A percentile compares a stretch with the other conserved stretches of the same genome.
These are phyloP conservation scores for Suncus etruscus DNA, from an alignment of 2,113 vertebrate species.

Conservation along the genomic window DNA sequence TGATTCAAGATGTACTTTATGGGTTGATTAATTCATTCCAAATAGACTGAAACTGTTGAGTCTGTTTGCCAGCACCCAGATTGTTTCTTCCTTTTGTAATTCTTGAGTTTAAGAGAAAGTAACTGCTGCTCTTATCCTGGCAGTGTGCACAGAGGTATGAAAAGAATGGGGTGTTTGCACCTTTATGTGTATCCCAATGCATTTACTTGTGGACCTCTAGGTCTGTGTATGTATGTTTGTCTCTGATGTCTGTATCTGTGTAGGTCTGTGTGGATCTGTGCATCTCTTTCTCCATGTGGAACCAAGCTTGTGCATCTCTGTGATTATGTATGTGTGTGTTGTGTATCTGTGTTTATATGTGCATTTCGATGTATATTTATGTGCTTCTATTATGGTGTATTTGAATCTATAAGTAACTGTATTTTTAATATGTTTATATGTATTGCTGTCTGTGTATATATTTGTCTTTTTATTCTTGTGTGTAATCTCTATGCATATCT, in stretches of 20 bases:
- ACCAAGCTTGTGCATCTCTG: slow-evolving; percentile 29
- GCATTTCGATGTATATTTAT: too few species aligned
- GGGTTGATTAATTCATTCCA: slow-evolving; percentile 89
- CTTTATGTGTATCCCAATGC: not conserved
- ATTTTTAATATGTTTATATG: too few species aligned
- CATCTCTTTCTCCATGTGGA: not conserved
- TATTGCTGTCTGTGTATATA: too few species aligned
- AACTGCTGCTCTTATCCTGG: slow-evolving; percentile 77
- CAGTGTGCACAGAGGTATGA: slow-evolving; percentile 59
- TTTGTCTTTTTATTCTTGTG: too few species aligned
- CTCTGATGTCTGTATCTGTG: not conserved
- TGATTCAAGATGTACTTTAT: slow-evolving; percentile 89
- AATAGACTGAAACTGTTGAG: slow-evolving; percentile 84
- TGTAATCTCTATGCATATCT: too few species aligned
- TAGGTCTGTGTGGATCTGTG: not conserved
- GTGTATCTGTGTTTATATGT: too few species aligned
- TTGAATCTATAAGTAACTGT: too few species aligned
- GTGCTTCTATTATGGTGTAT: too few species aligned
- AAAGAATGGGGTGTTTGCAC: not conserved
- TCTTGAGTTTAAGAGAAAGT: slow-evolving; percentile 84
- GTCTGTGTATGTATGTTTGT: not conserved
- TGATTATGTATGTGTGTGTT: too few species aligned
- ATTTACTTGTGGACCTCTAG: too few species aligned
- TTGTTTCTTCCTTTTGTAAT: not conserved
- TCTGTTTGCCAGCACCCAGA: slow-evolving; percentile 57